Evolutionary conservation across 2,113 vertebrate species (phyloP).

Genomic region (Phylloscopus trochiloides): DNA sequence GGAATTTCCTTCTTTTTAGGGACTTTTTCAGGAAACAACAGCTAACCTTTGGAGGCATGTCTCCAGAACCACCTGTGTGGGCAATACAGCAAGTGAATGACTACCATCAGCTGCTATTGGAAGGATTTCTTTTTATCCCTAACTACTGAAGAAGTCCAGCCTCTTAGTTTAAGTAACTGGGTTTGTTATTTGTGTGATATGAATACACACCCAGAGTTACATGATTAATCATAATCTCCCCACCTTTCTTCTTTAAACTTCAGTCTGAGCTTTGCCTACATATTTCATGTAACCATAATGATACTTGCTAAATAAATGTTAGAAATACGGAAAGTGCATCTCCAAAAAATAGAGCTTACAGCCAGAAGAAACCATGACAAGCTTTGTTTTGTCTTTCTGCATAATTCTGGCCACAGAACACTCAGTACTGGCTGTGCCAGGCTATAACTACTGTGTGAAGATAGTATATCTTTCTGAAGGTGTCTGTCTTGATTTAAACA

Average conservation of each 20-base stretch:
- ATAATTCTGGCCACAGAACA: background rate
- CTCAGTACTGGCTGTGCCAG: background rate
- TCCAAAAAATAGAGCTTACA: background rate
- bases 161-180: background rate
- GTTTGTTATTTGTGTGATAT: background rate
- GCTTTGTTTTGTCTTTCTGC: background rate
- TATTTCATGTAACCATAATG: background rate
- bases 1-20: background rate
- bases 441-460: background rate
- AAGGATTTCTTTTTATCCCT: background rate
- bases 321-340: background rate
- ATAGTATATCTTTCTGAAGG: constrained; percentile 12
- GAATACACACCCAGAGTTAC: background rate
- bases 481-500: constrained; percentile 36
- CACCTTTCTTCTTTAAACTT: background rate
- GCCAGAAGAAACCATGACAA: background rate
- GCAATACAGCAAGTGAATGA: background rate
- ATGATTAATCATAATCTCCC: background rate
- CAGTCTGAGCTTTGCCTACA: background rate
- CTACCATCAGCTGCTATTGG: background rate
- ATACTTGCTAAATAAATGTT: background rate
- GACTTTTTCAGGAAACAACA: background rate
- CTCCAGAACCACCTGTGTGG: background rate
- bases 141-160: background rate
- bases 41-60: background rate